A percentile compares a stretch with the other conserved stretches of the same genome.
phyloP scores from a whole-genome alignment of 1,140 invertebrate genomes.

The Pseudomyrmex dendroicus region DNA sequence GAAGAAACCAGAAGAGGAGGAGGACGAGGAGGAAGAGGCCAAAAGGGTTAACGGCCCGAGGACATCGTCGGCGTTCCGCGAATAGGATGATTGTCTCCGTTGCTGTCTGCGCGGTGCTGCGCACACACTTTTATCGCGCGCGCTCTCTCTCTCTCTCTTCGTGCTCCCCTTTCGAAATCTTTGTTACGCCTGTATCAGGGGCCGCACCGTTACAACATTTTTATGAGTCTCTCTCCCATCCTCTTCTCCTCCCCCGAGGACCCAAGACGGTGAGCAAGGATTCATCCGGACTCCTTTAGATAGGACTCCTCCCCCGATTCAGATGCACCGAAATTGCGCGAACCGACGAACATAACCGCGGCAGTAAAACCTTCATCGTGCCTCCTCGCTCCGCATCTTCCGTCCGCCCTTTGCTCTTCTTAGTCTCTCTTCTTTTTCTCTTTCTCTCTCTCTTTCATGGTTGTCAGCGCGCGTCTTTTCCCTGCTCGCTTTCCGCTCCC shows the following conservation, averaged over 20 bases:
- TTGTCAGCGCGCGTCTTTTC: constrained; percentile 19
- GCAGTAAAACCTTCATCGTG: constrained; percentile 75
- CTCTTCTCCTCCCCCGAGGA: not conserved
- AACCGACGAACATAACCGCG: constrained; percentile 71
- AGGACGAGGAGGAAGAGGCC: not conserved
- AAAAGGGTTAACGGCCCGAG: constrained; percentile 48
- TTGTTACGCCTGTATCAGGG: constrained; percentile 37
- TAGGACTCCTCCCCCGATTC: constrained; percentile 73
- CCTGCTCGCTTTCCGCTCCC: constrained; percentile 15
- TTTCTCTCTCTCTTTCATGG: not conserved
- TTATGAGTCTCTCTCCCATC: constrained; percentile 43
- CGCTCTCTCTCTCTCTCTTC: not conserved
- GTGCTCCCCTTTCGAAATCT: constrained; percentile 38
- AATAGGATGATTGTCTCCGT: constrained; percentile 47
- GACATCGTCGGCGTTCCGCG: constrained; percentile 21
- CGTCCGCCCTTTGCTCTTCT: not conserved
- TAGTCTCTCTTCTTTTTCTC: not conserved
- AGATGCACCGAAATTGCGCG: constrained; percentile 75
- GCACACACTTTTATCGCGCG: constrained; percentile 22
- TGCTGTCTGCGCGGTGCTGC: constrained; percentile 4
- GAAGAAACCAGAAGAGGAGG: not conserved
- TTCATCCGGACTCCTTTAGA: constrained; percentile 75
- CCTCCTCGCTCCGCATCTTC: constrained; percentile 18
- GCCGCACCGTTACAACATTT: constrained; percentile 65
- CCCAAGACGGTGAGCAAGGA: constrained; percentile 50